Base-by-base conservation (phyloP, 2,888 invertebrate species). In the Crepidodera aurea region DNA sequence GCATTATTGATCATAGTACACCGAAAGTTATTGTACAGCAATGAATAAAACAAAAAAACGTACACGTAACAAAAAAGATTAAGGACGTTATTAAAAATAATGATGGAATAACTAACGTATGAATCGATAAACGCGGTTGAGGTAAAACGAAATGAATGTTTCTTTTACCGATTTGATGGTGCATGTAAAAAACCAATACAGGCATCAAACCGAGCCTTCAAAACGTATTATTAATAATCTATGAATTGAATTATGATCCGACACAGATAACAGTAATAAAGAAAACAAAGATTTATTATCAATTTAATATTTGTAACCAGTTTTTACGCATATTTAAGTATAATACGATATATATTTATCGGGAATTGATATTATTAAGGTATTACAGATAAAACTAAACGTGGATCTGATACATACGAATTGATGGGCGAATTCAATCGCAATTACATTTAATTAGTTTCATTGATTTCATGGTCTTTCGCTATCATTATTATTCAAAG, bases 391-490 rank as follows among this genome's bases (percentile, higher is more conserved):
- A 8, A 12, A 3, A 37, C 37, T 15, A 12, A 37, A 37, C 13
- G 37, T 12, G 8, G 4, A 37, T 37, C 12, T 37, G 13, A 13
- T 51, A 10, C 19, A n/a, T n/a, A 15, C 39, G 25, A 51, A 53
- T 53, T 53, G 39, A 40, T 40, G 13, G 40, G 18, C 8, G 39
- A 53, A 53, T 53, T 37, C 15, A 53, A 53, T 53, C 39, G 25
- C 39, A 25, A 25, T 8, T 40, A 22, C 22, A 37, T 22, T 40
- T 40, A 53, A 53, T 53, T 53, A 53, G 40, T 53, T 53, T 40
- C 40, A 53, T 53, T 53, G 53, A 53, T 53, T 53, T 53, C 53
- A 53, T 40, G 53, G 53, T 53, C 40, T 53, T 53, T 39, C 40
- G n/a, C 25, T 40, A 6, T 15, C 25, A 53, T 53, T 40, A 53